These are phyloP conservation scores for Gouania willdenowi DNA, from an alignment of 2,797 vertebrate species.

Conservation along the genomic window DNA sequence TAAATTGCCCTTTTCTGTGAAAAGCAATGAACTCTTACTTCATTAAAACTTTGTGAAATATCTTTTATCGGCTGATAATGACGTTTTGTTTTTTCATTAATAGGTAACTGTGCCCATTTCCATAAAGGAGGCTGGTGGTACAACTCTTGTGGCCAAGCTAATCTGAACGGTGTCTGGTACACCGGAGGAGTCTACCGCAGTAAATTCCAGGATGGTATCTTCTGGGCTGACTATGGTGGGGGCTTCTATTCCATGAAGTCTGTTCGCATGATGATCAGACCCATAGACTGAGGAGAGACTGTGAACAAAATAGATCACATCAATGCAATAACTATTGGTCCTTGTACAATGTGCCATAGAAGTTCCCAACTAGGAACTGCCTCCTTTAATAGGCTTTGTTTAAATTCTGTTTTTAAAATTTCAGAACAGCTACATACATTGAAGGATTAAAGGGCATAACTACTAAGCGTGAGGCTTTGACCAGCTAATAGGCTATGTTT, in stretches of 20 bases:
- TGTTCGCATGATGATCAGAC: conserved; percentile 86
- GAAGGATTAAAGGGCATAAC: too few species aligned
- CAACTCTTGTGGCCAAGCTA: conserved; percentile 92
- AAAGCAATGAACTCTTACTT: too few species aligned
- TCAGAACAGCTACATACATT: too few species aligned
- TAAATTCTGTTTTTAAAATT: too few species aligned
- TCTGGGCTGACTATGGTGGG: conserved; percentile 97
- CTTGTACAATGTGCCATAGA: conserved; percentile 12
- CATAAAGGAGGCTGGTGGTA: conserved; percentile 99
- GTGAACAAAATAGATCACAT: conserved; percentile 13
- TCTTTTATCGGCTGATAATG: too few species aligned
- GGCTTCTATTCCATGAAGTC: conserved; percentile 94
- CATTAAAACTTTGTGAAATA: too few species aligned
- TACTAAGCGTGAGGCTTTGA: too few species aligned
- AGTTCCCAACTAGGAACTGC: conserved; percentile 7
- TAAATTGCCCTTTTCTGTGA: too few species aligned
- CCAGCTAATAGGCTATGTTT: too few species aligned
- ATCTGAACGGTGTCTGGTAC: conserved; percentile 99
- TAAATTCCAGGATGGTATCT: conserved; percentile 95
- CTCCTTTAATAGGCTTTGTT: conserved; percentile 9
- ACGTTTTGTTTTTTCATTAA: neutral
- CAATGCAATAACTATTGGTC: conserved; percentile 31
- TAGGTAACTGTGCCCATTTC: conserved; percentile 97
- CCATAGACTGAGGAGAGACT: conserved; percentile 70
- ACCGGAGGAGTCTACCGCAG: conserved; percentile 95